Conservation (phyloP, 2,888 invertebrate genomes). For the Trachelus iudaicus region DNA sequence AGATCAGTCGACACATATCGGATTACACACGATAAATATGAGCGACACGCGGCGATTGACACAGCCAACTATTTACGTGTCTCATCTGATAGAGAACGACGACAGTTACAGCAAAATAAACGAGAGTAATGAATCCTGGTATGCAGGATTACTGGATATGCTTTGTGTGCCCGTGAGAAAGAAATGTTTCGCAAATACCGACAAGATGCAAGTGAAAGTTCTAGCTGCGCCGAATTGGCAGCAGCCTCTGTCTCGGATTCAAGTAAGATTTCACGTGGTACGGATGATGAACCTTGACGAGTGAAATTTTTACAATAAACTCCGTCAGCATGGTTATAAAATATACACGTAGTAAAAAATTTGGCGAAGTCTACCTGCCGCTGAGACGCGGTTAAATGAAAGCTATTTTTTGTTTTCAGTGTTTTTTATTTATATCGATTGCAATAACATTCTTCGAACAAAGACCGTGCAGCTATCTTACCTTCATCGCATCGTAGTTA, state of each 20-base stretch:
- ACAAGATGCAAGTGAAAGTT: conserved; percentile 34
- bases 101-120: conserved; percentile 20
- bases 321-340: too few relatives aligned
- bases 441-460: too few relatives aligned
- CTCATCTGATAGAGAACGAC: conserved; percentile 27
- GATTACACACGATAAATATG: conserved; percentile 16
- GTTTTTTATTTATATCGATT: too few relatives aligned
- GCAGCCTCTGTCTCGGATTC: not conserved
- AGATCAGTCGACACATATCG: not conserved
- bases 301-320: not conserved
- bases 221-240: conserved; percentile 11
- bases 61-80: conserved; percentile 42
- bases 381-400: too few relatives aligned
- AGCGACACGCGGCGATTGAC: conserved; percentile 41
- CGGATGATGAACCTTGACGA: not conserved
- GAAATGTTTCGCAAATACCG: conserved; percentile 34
- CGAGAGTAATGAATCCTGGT: conserved; percentile 31
- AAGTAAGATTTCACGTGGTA: not conserved
- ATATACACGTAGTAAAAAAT: not conserved
- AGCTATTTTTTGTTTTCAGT: too few relatives aligned
- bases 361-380: not conserved
- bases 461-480: too few relatives aligned
- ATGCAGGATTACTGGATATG: conserved; percentile 31
- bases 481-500: too few relatives aligned
- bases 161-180: conserved; percentile 35